These are phyloP conservation scores for Microcebus tavaratra DNA, from an alignment of 2,113 vertebrate genomes.

Conservation along the genomic window DNA sequence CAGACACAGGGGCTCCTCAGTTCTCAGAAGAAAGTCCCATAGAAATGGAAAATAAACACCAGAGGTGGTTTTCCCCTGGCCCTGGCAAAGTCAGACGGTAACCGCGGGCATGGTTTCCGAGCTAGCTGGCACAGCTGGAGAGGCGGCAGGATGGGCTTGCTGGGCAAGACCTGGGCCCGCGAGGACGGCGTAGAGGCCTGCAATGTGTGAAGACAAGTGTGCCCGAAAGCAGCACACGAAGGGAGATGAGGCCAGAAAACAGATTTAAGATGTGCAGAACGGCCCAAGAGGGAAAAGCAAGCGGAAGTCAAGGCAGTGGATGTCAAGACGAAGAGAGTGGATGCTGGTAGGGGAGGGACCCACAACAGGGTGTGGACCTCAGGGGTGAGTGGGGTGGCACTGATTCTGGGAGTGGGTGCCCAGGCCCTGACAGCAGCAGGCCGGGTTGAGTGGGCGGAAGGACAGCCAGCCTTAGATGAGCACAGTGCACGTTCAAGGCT, in stretches of 20 bases:
- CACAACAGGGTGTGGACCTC: accelerated
- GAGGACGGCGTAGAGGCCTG: not conserved
- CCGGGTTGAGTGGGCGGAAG: no score
- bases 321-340: not conserved
- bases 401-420: not conserved
- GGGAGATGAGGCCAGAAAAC: not conserved
- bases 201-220: not conserved
- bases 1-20: not conserved
- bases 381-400: accelerated
- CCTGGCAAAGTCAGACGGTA: not conserved
- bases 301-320: not conserved
- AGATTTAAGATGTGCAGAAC: not conserved
- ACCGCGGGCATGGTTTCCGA: not conserved
- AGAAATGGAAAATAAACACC: not conserved
- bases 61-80: not conserved
- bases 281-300: not conserved
- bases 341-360: not conserved
- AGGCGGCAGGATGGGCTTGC: not conserved
- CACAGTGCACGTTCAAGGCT: not conserved
- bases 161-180: not conserved
- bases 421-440: not conserved
- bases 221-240: not conserved
- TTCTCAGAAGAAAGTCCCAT: slow-evolving; percentile 16
- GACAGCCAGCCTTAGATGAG: accelerated
- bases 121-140: not conserved